phyloP scores from a whole-genome alignment of 2,113 vertebrate species.

The Myrmecobius fasciatus region DNA sequence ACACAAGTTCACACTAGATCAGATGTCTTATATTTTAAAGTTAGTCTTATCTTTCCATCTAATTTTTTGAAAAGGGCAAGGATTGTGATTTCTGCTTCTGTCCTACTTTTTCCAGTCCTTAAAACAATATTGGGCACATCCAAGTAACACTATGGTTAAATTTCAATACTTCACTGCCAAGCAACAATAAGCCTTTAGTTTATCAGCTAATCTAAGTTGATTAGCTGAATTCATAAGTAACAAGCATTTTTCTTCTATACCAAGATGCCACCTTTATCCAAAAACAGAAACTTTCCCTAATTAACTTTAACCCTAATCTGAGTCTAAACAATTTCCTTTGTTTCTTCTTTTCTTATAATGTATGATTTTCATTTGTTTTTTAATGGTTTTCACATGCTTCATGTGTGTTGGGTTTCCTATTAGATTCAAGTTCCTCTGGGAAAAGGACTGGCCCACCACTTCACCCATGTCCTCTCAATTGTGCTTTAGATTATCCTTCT shows the following conservation, averaged over 20 bases:
- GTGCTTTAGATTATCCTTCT: background rate
- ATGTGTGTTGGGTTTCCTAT: background rate
- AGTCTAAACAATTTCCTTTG: background rate
- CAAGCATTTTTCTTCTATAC: background rate
- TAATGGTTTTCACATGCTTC: background rate
- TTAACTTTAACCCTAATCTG: background rate
- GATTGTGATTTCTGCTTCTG: background rate
- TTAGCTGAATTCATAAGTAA: constrained; percentile 7
- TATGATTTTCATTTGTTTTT: background rate
- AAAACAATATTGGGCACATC: background rate
- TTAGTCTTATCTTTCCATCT: background rate
- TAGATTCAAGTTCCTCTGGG: background rate
- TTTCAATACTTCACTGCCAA: background rate
- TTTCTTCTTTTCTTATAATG: background rate
- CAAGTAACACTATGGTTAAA: background rate
- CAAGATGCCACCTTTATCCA: background rate
- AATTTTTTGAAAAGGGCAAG: background rate
- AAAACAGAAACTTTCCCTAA: background rate
- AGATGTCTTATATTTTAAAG: background rate
- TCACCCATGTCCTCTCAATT: background rate
- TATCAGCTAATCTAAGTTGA: too few relatives aligned
- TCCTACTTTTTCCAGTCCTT: background rate
- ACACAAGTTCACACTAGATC: background rate
- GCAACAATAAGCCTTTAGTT: background rate
- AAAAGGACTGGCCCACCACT: background rate